Base-by-base conservation (phyloP, 2,888 invertebrate species). In the Apomyelois bistriatella region DNA sequence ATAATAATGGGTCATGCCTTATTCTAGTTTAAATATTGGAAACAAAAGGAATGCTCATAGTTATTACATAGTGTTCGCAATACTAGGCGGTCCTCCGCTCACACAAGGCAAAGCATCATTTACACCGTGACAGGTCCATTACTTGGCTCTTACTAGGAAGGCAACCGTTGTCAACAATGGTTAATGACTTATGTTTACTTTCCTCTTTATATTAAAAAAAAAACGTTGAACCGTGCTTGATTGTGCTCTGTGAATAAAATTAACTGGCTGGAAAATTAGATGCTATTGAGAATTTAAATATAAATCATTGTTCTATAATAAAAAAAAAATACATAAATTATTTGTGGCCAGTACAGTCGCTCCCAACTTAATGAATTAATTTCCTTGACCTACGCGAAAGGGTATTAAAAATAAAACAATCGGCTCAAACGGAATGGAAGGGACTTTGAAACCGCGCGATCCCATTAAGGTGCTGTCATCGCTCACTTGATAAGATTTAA, bases 381-480 rank as follows among this genome's bases (percentile, higher is more conserved):
- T 56, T 55, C 55, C 51, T 46, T 57, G 48, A 54, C 55, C 55
- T 56, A 58, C 57, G 57, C 61, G 65, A 62, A 66, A 65, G 63
- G 63, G 64, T 66, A 59, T 62, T 65, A 68, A 65, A 59, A 70
- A 70, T 69, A 71, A 70, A 66, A 67, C 68, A 64, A 63, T 60
- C 62, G 46, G 32, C 46, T 61, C 62, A 70, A 76, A 72, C 60
- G 68, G 71, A 79, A 78, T 71, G 72, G 71, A 77, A 76, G 66
- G 71, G 78, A 74, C 75, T 81, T 80, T 77, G 82, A 82, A 76
- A 72, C 76, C 72, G 72, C 70, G 75, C 76, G 79, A 87, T 85
- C 82, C 89, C 88, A 90, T 89, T 90, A 90, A 79, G 79, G 60
- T 81, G 79, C 89, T 89, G 89, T 90, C 89, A 89, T 88, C 89